Evolutionary conservation across 2,113 vertebrate species (phyloP), one percentile per base, ranked within the genome.

Genomic region (Xenopus tropicalis): DNA sequence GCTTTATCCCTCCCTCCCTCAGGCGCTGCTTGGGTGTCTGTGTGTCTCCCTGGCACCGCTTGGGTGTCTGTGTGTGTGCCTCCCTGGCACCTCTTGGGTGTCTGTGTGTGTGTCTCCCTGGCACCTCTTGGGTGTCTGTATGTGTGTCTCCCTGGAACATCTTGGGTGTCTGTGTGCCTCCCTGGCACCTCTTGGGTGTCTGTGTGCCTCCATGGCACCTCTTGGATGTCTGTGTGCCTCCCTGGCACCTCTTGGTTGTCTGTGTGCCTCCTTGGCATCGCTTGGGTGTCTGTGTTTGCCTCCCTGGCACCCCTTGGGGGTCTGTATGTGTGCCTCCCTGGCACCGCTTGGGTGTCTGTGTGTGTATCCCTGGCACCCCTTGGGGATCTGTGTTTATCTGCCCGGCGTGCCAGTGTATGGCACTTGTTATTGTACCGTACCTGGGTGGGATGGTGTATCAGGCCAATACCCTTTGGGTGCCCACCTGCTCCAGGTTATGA

Each of bases 201-300:
- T 16, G 52, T 69, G 48, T 29, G 24, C 20, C 14, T 37, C 29
- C 29, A 5, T 37, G 29, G 5, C 6, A 37, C 29, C 10, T 2
- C 29, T 37, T 37, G 48, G 11, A 14, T 43, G 19, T 48, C 44
- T 48, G 72, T 80, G 73, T 78, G 82, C 72, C 80, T 69, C 77
- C 72, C 20, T 22, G 42, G 43, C 13, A 10, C 19, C 11, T 3
- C 14, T 12, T 44, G n/a, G 7, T 4, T 63, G 62, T 65, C 23
- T 65, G 29, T 44, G 9, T 44, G 19, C 44, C 62, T 65, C n/a
- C 9, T 14, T 44, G 62, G 43, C 11, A 25, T 11, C 14, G 2
- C 29, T 37, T 37, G 29, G 2, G 2, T 37, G 29, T 29, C 3
- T 3, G 25, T 29, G 25, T 37, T 9, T 48, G 46, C 11, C 44